phyloP scores from a whole-genome alignment of 2,888 invertebrate genomes.

The Onchidella celtica region DNA sequence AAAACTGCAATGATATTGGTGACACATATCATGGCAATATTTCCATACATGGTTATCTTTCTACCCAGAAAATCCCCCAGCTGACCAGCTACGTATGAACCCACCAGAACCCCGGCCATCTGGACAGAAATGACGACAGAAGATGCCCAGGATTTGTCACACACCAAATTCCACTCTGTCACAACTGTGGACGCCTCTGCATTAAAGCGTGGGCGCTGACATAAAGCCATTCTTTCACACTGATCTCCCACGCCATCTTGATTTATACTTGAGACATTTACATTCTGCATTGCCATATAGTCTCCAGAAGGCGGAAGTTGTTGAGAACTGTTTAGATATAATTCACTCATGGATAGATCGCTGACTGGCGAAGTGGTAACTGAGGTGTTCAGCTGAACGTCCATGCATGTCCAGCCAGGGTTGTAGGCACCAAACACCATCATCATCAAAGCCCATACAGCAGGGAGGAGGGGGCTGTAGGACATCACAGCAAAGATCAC shows the following conservation, averaged over 20 bases:
- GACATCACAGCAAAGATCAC: constrained; percentile 51
- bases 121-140: background rate
- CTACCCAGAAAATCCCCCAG: background rate
- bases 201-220: no score
- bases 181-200: background rate
- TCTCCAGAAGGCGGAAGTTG: no score
- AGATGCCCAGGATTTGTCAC: background rate
- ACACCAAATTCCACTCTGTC: background rate
- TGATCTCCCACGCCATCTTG: no score
- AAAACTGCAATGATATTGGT: background rate
- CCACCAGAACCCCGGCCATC: background rate
- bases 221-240: no score
- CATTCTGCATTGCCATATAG: no score
- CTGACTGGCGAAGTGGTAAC: no score
- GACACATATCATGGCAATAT: background rate
- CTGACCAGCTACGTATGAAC: background rate
- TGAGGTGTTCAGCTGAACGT: no score
- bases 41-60: background rate
- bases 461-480: constrained; percentile 49
- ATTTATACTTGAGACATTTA: no score
- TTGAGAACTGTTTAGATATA: no score
- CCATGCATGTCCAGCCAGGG: constrained; percentile 60
- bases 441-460: constrained; percentile 61
- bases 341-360: no score
- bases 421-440: constrained; percentile 63